Conservation (phyloP, 2,888 invertebrate genomes). For the Oeneis ivallda region DNA sequence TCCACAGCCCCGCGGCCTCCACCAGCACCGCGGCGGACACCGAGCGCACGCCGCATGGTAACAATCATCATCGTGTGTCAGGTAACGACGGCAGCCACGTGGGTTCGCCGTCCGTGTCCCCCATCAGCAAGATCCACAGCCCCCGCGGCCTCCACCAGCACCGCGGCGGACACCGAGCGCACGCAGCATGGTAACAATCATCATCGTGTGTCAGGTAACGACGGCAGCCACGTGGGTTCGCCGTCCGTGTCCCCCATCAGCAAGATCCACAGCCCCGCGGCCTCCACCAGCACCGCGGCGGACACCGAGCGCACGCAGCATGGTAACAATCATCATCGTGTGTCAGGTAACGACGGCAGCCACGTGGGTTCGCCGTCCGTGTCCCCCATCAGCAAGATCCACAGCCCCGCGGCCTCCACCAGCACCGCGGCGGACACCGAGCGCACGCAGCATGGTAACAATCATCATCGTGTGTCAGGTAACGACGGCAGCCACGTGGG, state of each 20-base stretch:
- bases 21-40: too few species aligned
- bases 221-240: constrained; percentile 69
- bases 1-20: too few species aligned
- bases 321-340: constrained; percentile 46
- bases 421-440: constrained; percentile 51
- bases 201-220: constrained; percentile 49
- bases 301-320: constrained; percentile 68
- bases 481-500: constrained; percentile 67
- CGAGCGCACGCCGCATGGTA: too few species aligned
- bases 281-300: constrained; percentile 43
- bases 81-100: too few species aligned
- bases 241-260: constrained; percentile 78
- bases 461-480: constrained; percentile 43
- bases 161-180: too few species aligned
- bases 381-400: constrained; percentile 74
- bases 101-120: too few species aligned
- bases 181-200: too few species aligned
- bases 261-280: constrained; percentile 67
- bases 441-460: constrained; percentile 66
- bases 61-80: too few species aligned
- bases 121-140: too few species aligned
- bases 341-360: constrained; percentile 61
- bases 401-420: constrained; percentile 63
- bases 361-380: constrained; percentile 75
- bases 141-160: too few species aligned